A percentile compares a stretch with the other conserved stretches of the same genome.
These are phyloP conservation scores for Euphydryas editha DNA, from an alignment of 2,888 invertebrate genomes.

Conservation along the genomic window DNA sequence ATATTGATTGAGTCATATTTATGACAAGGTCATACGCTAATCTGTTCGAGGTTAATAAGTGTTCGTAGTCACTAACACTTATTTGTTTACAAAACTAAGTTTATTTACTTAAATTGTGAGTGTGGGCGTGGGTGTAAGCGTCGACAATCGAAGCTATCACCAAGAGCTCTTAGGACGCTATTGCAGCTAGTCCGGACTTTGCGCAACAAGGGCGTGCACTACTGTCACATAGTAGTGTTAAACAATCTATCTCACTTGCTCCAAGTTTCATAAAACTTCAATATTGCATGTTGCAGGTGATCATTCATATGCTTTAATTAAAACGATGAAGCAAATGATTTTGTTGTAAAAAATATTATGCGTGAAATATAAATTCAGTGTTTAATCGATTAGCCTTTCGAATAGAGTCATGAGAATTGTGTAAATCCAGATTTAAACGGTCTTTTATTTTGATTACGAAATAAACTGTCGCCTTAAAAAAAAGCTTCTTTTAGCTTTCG, in stretches of 20 bases:
- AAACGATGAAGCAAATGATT: background rate
- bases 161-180: background rate
- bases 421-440: constrained; percentile 15
- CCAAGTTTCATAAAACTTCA: background rate
- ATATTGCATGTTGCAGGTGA: background rate
- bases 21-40: too few species aligned
- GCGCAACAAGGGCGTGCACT: background rate
- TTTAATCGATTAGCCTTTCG: constrained; percentile 31
- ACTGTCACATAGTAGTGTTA: background rate
- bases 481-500: constrained; percentile 4
- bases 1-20: too few species aligned
- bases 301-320: constrained; percentile 1
- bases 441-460: constrained; percentile 12
- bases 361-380: constrained; percentile 12
- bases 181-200: background rate
- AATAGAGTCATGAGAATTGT: constrained; percentile 24
- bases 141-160: background rate
- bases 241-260: background rate
- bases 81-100: too few species aligned
- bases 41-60: too few species aligned
- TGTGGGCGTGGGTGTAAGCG: background rate
- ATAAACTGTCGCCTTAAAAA: constrained; percentile 2
- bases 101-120: too few species aligned
- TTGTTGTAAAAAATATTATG: constrained; percentile 12
- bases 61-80: too few species aligned